Base-by-base conservation (phyloP, 2,113 vertebrate genomes). In the Cariama cristata region DNA sequence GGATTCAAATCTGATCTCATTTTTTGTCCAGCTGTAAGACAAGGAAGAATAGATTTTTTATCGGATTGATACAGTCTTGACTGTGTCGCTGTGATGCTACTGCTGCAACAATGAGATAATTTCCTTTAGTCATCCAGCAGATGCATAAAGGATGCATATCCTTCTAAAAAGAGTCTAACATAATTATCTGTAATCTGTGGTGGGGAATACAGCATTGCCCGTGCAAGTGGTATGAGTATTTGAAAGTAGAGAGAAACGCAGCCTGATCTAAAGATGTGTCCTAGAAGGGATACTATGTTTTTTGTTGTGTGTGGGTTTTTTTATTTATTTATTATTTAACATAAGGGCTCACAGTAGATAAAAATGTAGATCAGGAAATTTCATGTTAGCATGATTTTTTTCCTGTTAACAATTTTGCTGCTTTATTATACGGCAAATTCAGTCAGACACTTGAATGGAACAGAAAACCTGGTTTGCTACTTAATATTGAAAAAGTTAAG, bases 21-120 rank as follows among this genome's bases (percentile, higher is more conserved):
- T 97, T 96, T 92, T 93, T 56, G 64, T 92, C 93, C 97, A 97
- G 94, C 91, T 97, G 97, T 80, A 97, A 98, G 83, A 63, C 82
- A 90, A 72, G 76, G 42, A 91, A 95, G 84, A 91, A 60, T 28
- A 18, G 82, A 88, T 86, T 94, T 90, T 96, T 94, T 96, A 94
- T 97, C 90, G 94, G 90, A 97, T 50, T 86, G 32, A 20, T 67
- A 42, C 4, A 96, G 85, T 90, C 71, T 95, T 93, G 91, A 76
- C 38, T 73, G 50, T 96, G 93, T 91, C 91, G 84, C 86, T 94
- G 72, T 94, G 93, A 94, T 97, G 90, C 80, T 81, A 12, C 79
- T 4, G 7, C 82, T 91, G 60, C 76, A 77, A 79, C 94, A 97
- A 96, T 88, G 79, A 96, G 94, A 94, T 96, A 35, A 92, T 94